Base-by-base conservation (phyloP, 2,113 vertebrate species). In the Melanotaenia duboulayi region DNA sequence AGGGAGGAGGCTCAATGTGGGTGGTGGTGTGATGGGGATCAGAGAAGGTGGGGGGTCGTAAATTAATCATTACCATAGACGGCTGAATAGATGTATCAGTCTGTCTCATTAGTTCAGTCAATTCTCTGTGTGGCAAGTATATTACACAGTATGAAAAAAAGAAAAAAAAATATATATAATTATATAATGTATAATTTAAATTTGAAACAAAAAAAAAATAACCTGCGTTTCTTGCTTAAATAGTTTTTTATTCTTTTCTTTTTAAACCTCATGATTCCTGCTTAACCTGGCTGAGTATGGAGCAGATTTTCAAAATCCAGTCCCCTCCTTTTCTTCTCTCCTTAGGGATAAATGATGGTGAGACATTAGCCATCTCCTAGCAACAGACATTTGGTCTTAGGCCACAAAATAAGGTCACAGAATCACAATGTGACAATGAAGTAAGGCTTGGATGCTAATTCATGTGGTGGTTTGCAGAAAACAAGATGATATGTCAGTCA, bases 11-110 rank as follows among this genome's bases (percentile, higher is more conserved):
- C 74, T 71, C 46, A 19, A 59, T 71, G 76, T 75, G 75, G 66
- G 73, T 68, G 65, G 76, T 76, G 78, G 73, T 66, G 71, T 55
- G 69, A 76, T 71, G 81, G 69, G 71, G 74, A 78, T 74, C 65
- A 72, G 68, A 64, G 77, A 54, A 81, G 71, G 81, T 61, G 78
- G 86, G 86, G 83, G 84, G 75, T 89, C 83, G 72, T 91, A 89
- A 90, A 91, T 92, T 82, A 90, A 90, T 90, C 85, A 92, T 92
- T 56, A 68, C 84, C 69, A 80, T 86, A 89, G 89, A 89, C 65
- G 59, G 73, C 76, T 87, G 81, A 92, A 90, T 85, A 78, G 86
- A 84, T 84, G 86, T 87, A 86, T 92, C 85, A 83, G 79, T 80
- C 86, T 79, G 84, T 75, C 81, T 90, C 86, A 84, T 87, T 87